Conservation (phyloP, 1,140 invertebrate genomes). For the Aphelinus atriplicis region DNA sequence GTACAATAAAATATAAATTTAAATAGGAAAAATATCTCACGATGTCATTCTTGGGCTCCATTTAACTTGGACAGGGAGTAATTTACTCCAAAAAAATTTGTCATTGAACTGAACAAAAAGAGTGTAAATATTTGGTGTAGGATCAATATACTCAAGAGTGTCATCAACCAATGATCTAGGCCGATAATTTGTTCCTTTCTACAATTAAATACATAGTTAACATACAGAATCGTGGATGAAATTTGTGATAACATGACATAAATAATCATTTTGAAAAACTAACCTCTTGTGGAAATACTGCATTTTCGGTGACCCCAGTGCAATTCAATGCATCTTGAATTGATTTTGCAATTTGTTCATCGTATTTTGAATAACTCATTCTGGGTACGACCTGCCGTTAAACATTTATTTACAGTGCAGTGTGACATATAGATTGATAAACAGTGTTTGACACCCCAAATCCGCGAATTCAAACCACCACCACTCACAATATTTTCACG, state of each 20-base stretch:
- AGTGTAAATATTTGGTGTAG: slow-evolving; percentile 88
- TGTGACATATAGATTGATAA: too few species aligned
- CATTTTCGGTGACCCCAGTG: slow-evolving; percentile 54
- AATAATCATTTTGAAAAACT: slow-evolving; percentile 20
- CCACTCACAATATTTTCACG: not conserved
- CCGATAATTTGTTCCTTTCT: slow-evolving; percentile 50
- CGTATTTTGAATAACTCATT: slow-evolving; percentile 24
- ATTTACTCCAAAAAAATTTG: slow-evolving; percentile 83
- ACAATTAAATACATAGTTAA: slow-evolving; percentile 1
- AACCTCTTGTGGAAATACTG: slow-evolving; percentile 49
- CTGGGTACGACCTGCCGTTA: not conserved
- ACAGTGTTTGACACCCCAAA: not conserved
- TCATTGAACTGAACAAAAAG: slow-evolving; percentile 89
- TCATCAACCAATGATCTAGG: slow-evolving; percentile 69
- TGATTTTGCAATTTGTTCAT: slow-evolving; percentile 36
- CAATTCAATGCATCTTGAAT: slow-evolving; percentile 41
- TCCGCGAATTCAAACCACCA: too few species aligned
- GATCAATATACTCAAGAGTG: slow-evolving; percentile 87
- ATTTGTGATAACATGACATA: slow-evolving; percentile 1
- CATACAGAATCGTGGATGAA: too few species aligned
- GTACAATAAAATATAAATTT: slow-evolving; percentile 23
- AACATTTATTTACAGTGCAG: too few species aligned
- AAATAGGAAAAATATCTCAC: slow-evolving; percentile 66
- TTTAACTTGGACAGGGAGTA: slow-evolving; percentile 82
- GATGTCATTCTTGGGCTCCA: slow-evolving; percentile 97